phyloP scores from a whole-genome alignment of 2,888 invertebrate species.

The Himalopsyche japonica region DNA sequence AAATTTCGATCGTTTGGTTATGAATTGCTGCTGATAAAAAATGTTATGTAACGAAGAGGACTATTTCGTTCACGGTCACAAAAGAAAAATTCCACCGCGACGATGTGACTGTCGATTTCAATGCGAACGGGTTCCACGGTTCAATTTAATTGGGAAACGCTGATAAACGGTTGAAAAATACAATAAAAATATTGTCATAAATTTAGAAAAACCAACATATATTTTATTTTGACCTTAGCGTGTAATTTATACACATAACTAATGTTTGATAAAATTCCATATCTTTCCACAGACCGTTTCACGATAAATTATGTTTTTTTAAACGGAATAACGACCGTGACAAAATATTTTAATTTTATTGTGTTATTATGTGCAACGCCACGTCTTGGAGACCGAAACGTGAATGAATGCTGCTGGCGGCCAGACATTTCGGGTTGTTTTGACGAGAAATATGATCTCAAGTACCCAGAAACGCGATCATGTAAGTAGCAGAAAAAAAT shows the following conservation, averaged over 20 bases:
- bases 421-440: background rate
- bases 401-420: slow-evolving; percentile 20
- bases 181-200: background rate
- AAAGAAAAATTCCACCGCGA: no score
- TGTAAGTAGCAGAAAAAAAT: background rate
- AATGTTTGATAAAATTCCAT: background rate
- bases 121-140: no score
- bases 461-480: background rate
- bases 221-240: background rate
- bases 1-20: no score
- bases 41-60: no score
- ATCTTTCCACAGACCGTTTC: slow-evolving; percentile 10
- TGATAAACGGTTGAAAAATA: no score
- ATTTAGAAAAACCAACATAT: background rate
- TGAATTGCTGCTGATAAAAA: no score
- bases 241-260: background rate
- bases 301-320: slow-evolving; percentile 3
- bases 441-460: slow-evolving; percentile 4
- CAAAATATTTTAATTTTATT: slow-evolving; percentile 28
- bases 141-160: no score
- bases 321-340: slow-evolving; percentile 7
- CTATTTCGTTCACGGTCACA: no score
- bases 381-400: slow-evolving; percentile 8
- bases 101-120: no score
- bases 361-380: background rate